Percentiles rank a stretch among this genome's conserved stretches.
phyloP scores from a whole-genome alignment of 2,113 vertebrate species.

The Odobenus rosmarus region DNA sequence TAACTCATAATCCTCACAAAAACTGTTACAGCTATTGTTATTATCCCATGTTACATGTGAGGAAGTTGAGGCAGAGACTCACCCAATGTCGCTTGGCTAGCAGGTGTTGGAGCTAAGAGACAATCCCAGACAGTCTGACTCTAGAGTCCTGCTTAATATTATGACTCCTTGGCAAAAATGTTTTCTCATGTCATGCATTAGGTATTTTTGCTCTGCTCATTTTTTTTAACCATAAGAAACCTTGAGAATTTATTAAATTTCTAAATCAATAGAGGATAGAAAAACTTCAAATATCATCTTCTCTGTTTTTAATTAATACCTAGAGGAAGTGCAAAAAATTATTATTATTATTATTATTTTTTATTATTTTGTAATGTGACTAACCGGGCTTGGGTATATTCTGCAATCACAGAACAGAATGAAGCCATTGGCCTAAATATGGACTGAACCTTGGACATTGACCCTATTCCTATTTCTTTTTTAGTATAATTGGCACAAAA shows the following conservation, averaged over 20 bases:
- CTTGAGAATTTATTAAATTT: neutral
- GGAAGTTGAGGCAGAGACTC: neutral
- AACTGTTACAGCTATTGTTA: neutral
- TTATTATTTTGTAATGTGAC: slow-evolving; percentile 1
- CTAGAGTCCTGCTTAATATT: no score
- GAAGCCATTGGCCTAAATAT: slow-evolving; percentile 33
- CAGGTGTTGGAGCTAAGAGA: neutral
- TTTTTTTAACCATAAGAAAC: neutral
- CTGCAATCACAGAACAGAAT: slow-evolving; percentile 1
- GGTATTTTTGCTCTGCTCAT: neutral
- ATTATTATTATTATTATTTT: neutral
- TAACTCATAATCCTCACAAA: neutral
- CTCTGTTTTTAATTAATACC: neutral
- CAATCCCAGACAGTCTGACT: neutral
- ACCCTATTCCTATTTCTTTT: neutral
- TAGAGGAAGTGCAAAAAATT: neutral
- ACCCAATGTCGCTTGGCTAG: neutral
- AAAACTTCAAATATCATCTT: neutral
- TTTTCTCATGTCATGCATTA: neutral
- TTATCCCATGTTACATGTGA: neutral
- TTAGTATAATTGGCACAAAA: neutral
- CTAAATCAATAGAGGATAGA: neutral
- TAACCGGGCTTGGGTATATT: neutral
- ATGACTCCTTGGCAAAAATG: neutral
- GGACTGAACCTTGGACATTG: neutral